A percentile compares a stretch with the other conserved stretches of the same genome.
Evolutionary conservation across 2,888 invertebrate species (phyloP).

Genomic region (Drosophila niveifrons): DNA sequence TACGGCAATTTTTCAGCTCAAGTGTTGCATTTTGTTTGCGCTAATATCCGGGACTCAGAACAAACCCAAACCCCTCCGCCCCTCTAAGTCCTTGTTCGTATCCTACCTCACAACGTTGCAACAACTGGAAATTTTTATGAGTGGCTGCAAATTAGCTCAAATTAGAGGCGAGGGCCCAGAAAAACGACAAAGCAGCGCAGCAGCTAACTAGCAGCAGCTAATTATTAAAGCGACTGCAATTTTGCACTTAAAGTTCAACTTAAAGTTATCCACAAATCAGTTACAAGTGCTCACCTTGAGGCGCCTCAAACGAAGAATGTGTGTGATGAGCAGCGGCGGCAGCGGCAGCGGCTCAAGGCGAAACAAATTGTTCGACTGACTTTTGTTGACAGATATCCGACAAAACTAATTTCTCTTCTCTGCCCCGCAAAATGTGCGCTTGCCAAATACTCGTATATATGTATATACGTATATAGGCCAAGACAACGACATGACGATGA

Average conservation of each 20-base stretch:
- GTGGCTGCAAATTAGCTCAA: conserved; percentile 76
- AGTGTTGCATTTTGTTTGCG: conserved; percentile 82
- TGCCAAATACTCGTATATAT: conserved; percentile 4
- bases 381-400: conserved; percentile 56
- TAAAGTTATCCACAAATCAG: not conserved
- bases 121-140: conserved; percentile 69
- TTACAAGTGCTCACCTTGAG: conserved; percentile 27
- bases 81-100: not conserved
- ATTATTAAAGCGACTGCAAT: conserved; percentile 71
- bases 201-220: conserved; percentile 33
- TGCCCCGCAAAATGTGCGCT: conserved; percentile 27
- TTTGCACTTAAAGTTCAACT: conserved; percentile 43
- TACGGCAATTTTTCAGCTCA: conserved; percentile 80
- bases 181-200: conserved; percentile 26
- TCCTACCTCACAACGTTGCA: conserved; percentile 30
- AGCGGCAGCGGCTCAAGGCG: conserved; percentile 4
- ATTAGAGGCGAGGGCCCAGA: conserved; percentile 52
- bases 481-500: conserved; percentile 39
- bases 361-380: conserved; percentile 59
- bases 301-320: conserved; percentile 4
- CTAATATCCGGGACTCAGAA: conserved; percentile 69
- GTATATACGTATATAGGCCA: conserved; percentile 57
- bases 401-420: conserved; percentile 50
- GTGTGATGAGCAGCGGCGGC: conserved; percentile 2
- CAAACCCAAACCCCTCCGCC: not conserved